A percentile compares a stretch with the other conserved stretches of the same genome.
phyloP scores from a whole-genome alignment of 2,113 vertebrate species.

The Amphiprion percula region DNA sequence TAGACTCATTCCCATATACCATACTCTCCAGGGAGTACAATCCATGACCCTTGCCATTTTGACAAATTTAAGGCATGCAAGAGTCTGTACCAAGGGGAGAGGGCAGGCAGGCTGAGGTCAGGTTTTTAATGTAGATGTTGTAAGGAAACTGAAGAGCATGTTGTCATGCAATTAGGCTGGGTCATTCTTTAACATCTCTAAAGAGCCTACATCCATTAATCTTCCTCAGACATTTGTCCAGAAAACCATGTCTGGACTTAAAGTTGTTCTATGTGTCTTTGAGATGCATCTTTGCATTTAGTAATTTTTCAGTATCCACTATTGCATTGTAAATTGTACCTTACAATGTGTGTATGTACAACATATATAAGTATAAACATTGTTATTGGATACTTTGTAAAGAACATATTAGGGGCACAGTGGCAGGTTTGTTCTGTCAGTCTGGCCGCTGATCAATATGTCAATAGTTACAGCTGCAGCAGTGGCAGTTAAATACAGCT shows the following conservation, averaged over 20 bases:
- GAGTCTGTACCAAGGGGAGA: slow-evolving; percentile 4
- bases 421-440: too few species aligned
- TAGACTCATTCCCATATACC: slow-evolving; percentile 13
- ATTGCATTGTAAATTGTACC: too few species aligned
- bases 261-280: too few species aligned
- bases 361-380: too few species aligned
- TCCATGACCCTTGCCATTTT: slow-evolving; percentile 39
- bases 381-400: too few species aligned
- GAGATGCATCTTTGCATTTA: too few species aligned
- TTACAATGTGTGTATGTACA: too few species aligned
- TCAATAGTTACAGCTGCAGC: too few species aligned
- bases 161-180: slow-evolving; percentile 38
- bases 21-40: slow-evolving; percentile 19
- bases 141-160: slow-evolving; percentile 7
- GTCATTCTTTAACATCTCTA: slow-evolving; percentile 39
- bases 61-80: slow-evolving; percentile 35
- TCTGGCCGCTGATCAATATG: too few species aligned
- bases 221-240: not conserved
- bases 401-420: too few species aligned
- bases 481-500: too few species aligned
- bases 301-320: too few species aligned
- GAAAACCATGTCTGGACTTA: not conserved
- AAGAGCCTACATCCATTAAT: not conserved
- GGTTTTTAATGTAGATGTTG: slow-evolving; percentile 25
- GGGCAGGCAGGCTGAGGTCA: slow-evolving; percentile 33